These are phyloP conservation scores for Orthonevra nobilis DNA, from an alignment of 2,888 invertebrate genomes.

Conservation along the genomic window DNA sequence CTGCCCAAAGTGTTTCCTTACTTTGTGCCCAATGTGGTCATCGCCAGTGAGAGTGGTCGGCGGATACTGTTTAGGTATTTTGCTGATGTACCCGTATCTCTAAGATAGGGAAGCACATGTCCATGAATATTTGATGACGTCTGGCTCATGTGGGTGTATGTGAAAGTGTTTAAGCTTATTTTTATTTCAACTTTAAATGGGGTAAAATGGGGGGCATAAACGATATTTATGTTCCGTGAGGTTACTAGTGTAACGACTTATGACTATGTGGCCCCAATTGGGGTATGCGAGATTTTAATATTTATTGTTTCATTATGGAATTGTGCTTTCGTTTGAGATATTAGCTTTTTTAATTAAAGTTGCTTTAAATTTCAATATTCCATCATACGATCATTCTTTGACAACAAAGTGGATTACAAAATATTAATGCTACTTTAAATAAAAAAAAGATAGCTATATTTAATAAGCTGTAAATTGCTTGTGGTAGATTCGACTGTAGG, in stretches of 20 bases:
- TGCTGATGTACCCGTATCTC: slow-evolving; percentile 33
- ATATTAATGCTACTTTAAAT: no score
- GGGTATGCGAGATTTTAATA: slow-evolving; percentile 31
- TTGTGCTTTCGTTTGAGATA: not conserved
- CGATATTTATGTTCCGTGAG: slow-evolving; percentile 10
- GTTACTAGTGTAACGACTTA: slow-evolving; percentile 6
- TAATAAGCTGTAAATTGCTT: no score
- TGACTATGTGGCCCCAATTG: not conserved
- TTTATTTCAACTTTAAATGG: slow-evolving; percentile 48
- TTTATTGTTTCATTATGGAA: slow-evolving; percentile 47
- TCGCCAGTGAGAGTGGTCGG: slow-evolving; percentile 51
- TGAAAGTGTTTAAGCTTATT: slow-evolving; percentile 50
- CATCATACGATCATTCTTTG: no score
- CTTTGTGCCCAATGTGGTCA: slow-evolving; percentile 39
- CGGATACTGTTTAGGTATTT: slow-evolving; percentile 16
- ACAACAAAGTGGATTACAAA: no score
- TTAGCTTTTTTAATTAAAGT: slow-evolving; percentile 41
- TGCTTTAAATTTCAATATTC: no score
- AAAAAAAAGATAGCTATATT: no score
- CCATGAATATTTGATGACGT: slow-evolving; percentile 48
- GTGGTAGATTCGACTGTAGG: no score
- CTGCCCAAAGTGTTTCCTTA: slow-evolving; percentile 46
- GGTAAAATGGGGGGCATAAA: slow-evolving; percentile 36
- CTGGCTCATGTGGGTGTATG: slow-evolving; percentile 39
- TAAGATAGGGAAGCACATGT: slow-evolving; percentile 35